These are phyloP conservation scores for Prosapia bicincta DNA, from an alignment of 2,888 invertebrate species.

Conservation along the genomic window DNA sequence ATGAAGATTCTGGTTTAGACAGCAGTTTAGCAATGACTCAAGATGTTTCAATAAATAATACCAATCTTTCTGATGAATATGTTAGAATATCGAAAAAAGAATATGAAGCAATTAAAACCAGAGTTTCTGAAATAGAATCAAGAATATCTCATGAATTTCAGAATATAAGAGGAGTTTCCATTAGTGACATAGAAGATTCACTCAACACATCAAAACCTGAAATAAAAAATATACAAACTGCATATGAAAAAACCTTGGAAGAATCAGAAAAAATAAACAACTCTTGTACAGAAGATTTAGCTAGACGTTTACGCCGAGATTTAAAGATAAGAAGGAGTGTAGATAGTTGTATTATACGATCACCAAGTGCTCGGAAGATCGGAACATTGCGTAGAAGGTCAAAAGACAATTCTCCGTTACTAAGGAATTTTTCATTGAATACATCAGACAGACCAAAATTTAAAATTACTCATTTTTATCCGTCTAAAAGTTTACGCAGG, in stretches of 20 bases:
- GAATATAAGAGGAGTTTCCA: conserved; percentile 41
- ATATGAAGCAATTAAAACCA: conserved; percentile 72
- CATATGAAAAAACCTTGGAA: conserved; percentile 69
- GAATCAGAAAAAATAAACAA: conserved; percentile 62
- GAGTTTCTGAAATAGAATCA: conserved; percentile 69
- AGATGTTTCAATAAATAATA: conserved; percentile 6
- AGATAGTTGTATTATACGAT: conserved; percentile 68
- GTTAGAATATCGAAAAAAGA: conserved; percentile 70
- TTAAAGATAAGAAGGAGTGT: conserved; percentile 67
- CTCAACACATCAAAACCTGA: conserved; percentile 27
- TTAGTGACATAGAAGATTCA: conserved; percentile 40
- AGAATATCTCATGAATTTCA: conserved; percentile 66
- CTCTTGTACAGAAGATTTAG: conserved; percentile 65
- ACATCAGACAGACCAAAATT: conserved; percentile 23
- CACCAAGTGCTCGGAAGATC: conserved; percentile 79
- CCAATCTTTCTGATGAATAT: conserved; percentile 53
- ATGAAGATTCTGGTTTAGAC: conserved; percentile 13
- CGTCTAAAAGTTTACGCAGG: conserved; percentile 53
- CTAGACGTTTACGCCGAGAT: conserved; percentile 66
- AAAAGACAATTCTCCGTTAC: conserved; percentile 52
- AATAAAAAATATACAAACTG: conserved; percentile 55
- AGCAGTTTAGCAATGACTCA: conserved; percentile 6
- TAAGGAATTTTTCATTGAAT: conserved; percentile 38
- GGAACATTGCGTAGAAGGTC: conserved; percentile 70
- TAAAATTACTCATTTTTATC: conserved; percentile 48